Conservation (phyloP, 1,140 invertebrate genomes). For the Copidosoma floridanum region DNA sequence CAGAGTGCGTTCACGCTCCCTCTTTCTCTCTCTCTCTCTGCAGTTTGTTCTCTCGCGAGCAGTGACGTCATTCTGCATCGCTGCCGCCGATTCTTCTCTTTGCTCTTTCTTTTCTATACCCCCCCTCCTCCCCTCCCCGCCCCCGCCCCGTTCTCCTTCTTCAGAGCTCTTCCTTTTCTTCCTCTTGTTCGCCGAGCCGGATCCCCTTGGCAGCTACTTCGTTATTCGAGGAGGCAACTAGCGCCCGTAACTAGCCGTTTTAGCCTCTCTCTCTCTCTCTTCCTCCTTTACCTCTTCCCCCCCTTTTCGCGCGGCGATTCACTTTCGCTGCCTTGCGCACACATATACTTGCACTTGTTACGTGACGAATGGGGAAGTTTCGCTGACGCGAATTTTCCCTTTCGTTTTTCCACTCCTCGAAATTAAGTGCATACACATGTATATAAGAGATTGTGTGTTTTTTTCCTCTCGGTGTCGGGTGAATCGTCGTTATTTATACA, state of each 20-base stretch:
- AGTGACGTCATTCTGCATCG: constrained; percentile 57
- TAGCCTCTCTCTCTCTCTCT: constrained; percentile 16
- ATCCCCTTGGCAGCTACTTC: no score
- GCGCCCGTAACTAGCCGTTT: neutral
- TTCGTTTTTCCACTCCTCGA: no score
- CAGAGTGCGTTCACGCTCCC: neutral
- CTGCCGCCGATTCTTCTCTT: constrained; percentile 15
- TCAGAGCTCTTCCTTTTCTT: neutral
- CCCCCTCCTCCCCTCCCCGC: constrained; percentile 5
- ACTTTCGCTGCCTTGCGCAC: neutral
- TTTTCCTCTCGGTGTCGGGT: no score
- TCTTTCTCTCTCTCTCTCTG: constrained; percentile 12
- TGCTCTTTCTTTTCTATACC: neutral
- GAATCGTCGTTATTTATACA: no score
- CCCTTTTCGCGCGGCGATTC: constrained; percentile 5
- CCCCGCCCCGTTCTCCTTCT: neutral
- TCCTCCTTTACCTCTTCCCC: neutral
- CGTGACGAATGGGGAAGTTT: no score
- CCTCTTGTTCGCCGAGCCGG: no score
- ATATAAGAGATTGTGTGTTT: no score
- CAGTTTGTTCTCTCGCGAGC: no score
- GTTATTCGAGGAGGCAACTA: no score
- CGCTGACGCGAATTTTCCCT: no score
- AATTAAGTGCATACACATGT: no score
- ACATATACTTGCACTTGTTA: neutral